Conservation (phyloP, 2,888 invertebrate species). For the Habroteleia sp. region DNA sequence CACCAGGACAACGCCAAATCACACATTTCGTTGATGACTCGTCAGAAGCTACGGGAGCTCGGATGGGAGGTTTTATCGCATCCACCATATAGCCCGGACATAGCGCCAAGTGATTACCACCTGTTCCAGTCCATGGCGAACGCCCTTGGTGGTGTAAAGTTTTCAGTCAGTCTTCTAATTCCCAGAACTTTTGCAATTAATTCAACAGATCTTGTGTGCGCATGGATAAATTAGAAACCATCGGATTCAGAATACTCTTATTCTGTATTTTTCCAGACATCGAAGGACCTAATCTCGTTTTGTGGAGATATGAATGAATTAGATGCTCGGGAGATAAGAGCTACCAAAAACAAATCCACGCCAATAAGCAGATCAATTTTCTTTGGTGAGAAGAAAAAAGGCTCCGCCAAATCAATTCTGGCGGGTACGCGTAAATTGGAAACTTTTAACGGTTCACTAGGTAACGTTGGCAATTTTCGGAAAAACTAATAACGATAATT, state of each 20-base stretch:
- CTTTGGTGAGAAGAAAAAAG: conserved; percentile 3
- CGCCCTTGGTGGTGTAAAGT: too few relatives aligned
- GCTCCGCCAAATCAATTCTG: conserved; percentile 47
- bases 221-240: conserved; percentile 1
- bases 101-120: too few relatives aligned
- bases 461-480: neutral
- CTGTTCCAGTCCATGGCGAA: too few relatives aligned
- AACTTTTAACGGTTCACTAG: neutral
- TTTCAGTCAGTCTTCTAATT: conserved; percentile 9
- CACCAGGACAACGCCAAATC: too few relatives aligned
- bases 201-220: conserved; percentile 1
- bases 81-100: too few relatives aligned
- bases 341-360: conserved; percentile 12
- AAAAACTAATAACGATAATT: neutral
- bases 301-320: conserved; percentile 3
- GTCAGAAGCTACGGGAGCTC: too few relatives aligned
- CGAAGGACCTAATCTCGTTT: conserved; percentile 15
- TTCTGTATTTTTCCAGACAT: conserved; percentile 14
- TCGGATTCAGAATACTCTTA: neutral
- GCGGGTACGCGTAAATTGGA: neutral
- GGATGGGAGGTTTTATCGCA: too few relatives aligned
- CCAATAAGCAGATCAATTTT: conserved; percentile 18
- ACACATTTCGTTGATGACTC: too few relatives aligned
- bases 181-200: conserved; percentile 12
- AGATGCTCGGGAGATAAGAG: conserved; percentile 2